Conservation (phyloP, 1,140 invertebrate genomes). For the Bombus ignitus region DNA sequence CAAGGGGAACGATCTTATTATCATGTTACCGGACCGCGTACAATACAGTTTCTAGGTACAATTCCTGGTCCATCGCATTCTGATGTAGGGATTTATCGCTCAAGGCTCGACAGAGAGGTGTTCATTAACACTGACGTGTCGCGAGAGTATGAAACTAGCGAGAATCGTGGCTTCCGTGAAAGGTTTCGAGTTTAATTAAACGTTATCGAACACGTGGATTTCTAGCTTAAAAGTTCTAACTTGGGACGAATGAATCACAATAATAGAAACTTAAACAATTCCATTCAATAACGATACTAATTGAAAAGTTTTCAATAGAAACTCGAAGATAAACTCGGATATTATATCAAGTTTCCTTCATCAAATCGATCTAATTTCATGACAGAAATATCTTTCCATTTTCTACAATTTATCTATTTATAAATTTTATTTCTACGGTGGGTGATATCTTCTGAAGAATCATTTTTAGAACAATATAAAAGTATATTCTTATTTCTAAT, state of each 20-base stretch:
- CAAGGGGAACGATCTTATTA: conserved; percentile 27
- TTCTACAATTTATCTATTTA: too few species aligned
- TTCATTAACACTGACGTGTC: conserved; percentile 1
- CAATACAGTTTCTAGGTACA: conserved; percentile 21
- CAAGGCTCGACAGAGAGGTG: not conserved
- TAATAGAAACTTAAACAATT: not conserved
- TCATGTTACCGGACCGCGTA: not conserved
- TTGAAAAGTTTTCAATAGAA: too few species aligned
- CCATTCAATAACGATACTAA: too few species aligned
- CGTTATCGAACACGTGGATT: not conserved
- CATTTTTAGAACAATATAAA: not conserved
- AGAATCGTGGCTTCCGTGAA: not conserved
- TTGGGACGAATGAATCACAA: not conserved
- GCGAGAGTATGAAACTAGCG: not conserved
- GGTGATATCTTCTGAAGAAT: too few species aligned
- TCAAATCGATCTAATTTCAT: too few species aligned
- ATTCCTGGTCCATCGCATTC: not conserved
- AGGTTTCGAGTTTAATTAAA: not conserved
- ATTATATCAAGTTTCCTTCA: too few species aligned
- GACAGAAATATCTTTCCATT: too few species aligned
- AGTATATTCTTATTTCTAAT: not conserved
- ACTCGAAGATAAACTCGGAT: too few species aligned
- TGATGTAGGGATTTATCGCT: conserved; percentile 16
- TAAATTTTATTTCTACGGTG: not conserved
- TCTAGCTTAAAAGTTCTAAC: not conserved